Evolutionary conservation across 2,888 invertebrate genomes (phyloP), one percentile per base, ranked within the genome.

Genomic region (Rhodophaea formosa): DNA sequence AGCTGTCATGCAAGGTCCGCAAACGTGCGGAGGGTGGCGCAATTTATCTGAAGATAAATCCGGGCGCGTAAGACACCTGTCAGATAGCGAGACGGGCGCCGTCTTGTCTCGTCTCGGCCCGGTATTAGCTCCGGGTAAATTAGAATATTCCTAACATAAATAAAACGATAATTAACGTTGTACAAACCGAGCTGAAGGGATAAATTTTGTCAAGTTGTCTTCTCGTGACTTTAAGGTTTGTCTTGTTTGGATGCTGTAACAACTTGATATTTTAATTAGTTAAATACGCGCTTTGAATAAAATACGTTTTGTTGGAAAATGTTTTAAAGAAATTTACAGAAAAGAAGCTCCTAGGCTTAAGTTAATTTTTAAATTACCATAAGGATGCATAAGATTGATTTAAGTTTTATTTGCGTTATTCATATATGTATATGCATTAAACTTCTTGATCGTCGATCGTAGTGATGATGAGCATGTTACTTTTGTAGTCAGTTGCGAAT

Each of bases 51-150:
- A 66, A 75, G 81, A 84, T 80, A 84, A 84, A 86, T 86, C 85
- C 83, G 71, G 77, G 78, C 81, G 80, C 82, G 80, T 84, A 79
- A 80, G 84, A 81, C 86, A 87, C 85, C 87, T 88, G 88, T 88
- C 88, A 88, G 79, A 80, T 72, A 73, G 68, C 69, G 71, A 69
- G 82, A 82, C 79, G 68, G 77, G 79, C 72, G 78, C 75, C 79
- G 79, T 77, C 80, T 80, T 79, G 82, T 79, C 77, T 80, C 78
- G 75, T 79, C 80, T 75, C 68, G 68, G 69, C 66, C 68, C 71
- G 80, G 79, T 79, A 83, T 83, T 82, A 82, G 78, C 82, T 77
- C 67, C 67, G 74, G 74, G 78, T 79, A 80, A 85, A 84, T 86
- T 84, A 82, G 80, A 86, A 86, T 85, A 84, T 84, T 83, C 77